Base-by-base conservation (phyloP, 2,888 invertebrate genomes). In the Oligia fasciuncula region DNA sequence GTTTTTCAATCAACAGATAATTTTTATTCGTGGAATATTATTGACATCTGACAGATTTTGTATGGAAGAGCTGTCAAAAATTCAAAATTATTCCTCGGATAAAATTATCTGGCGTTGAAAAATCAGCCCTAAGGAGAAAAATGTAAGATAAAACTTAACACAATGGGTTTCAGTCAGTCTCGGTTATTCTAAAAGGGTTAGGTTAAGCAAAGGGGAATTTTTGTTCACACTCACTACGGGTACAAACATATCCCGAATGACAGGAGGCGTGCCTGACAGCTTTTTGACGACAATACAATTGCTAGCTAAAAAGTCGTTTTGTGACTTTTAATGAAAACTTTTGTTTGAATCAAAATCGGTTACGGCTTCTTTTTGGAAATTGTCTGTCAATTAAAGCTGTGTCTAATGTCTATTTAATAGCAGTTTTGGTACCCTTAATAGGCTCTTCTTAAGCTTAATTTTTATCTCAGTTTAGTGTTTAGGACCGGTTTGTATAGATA, bases 251-350 rank as follows among this genome's bases (percentile, higher is more conserved):
- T 40, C 46, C 14, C 14, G 2, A 5, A 1, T 29, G 77, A 66
- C 83, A 60, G 67, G 67, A 29, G 78, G 78, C 82, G 82, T 83
- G 74, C 19, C 78, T 63, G 49, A 8, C 74, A 29, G 35, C 43
- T n/a, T 46, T 70, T 46, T 19, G 23, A 35, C 51, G 62, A 73
- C 68, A 75, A 60, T 51, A 40, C 40, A 29, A 29, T 29, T 29
- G 29, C 29, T 29, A 29, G 29, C 29, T 29, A 29, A 40, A 57
- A 73, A 62, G 4, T 35, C n/a, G n/a, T 19, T 8, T 65, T n/a
- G 17, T 23, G 29, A 29, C 29, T 75, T 23, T 17, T 0, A 65
- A 17, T 17, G 13, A 0, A 51, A 66, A 2, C 13, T 54, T 46
- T 46, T 66, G 73, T 51, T 49, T 19, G 4, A 8, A 35, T 54